phyloP scores from a whole-genome alignment of 2,113 vertebrate species.

The Megaceryle maxima region DNA sequence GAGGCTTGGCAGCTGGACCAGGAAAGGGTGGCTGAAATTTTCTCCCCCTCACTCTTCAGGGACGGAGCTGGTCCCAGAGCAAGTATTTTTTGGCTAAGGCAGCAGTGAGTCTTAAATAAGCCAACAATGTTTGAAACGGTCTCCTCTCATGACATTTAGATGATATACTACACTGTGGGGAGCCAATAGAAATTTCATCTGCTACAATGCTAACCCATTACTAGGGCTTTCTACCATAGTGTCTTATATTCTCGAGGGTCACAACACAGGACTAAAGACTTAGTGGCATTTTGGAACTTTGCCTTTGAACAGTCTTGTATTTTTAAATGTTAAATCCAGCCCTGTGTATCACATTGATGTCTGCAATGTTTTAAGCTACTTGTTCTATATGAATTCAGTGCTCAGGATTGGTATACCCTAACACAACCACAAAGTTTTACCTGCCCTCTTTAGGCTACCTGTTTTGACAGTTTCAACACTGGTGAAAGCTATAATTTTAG shows the following conservation, averaged over 20 bases:
- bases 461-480: background rate
- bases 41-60: background rate
- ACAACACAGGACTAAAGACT: background rate
- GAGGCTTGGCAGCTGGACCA: background rate
- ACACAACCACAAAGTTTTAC: background rate
- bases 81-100: constrained; percentile 38
- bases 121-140: background rate
- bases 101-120: constrained; percentile 44
- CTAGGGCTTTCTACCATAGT: background rate
- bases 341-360: background rate
- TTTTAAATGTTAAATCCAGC: constrained; percentile 28
- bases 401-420: background rate
- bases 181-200: constrained; percentile 13
- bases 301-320: background rate
- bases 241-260: background rate
- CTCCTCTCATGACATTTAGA: constrained; percentile 48
- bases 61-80: constrained; percentile 13
- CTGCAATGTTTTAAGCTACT: background rate
- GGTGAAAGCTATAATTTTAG: background rate
- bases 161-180: background rate
- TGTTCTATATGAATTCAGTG: background rate
- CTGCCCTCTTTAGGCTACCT: background rate
- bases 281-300: background rate
- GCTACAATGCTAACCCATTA: background rate
- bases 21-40: background rate